Evolutionary conservation across 2,113 vertebrate genomes (phyloP).

Genomic region (Lethenteron camtschaticum): DNA sequence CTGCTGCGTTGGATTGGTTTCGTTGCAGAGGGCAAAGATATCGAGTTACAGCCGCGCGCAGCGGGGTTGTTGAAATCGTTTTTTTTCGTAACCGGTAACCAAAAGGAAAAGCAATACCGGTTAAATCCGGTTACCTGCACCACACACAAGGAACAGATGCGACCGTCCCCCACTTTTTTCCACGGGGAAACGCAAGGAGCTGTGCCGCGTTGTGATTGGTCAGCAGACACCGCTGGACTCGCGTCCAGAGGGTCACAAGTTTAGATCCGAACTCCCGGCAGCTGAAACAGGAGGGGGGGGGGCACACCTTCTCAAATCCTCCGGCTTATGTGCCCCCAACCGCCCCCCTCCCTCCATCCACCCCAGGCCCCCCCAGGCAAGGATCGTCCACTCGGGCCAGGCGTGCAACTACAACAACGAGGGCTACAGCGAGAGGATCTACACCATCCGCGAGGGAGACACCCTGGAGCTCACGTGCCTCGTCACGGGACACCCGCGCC

Average conservation of each 20-base stretch:
- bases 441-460: slow-evolving; percentile 88
- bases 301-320: background rate
- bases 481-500: slow-evolving; percentile 75
- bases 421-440: slow-evolving; percentile 83
- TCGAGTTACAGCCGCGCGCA: too few relatives aligned
- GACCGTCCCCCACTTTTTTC: too few relatives aligned
- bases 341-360: too few relatives aligned
- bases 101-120: too few relatives aligned
- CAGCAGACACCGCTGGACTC: background rate
- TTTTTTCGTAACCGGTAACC: too few relatives aligned
- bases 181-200: background rate
- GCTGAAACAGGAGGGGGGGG: background rate
- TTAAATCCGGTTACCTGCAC: too few relatives aligned
- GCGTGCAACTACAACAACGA: slow-evolving; percentile 91
- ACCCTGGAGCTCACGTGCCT: slow-evolving; percentile 70
- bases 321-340: background rate
- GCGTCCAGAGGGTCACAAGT: background rate
- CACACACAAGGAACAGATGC: too few relatives aligned
- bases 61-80: too few relatives aligned
- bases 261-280: background rate
- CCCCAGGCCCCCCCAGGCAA: slow-evolving; percentile 68
- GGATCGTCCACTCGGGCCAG: slow-evolving; percentile 81
- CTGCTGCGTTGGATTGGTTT: too few relatives aligned
- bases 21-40: too few relatives aligned
- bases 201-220: background rate